Percentiles rank a stretch among this genome's conserved stretches.
phyloP scores from a whole-genome alignment of 2,113 vertebrate species.

The Hydrochoerus hydrochaeris region DNA sequence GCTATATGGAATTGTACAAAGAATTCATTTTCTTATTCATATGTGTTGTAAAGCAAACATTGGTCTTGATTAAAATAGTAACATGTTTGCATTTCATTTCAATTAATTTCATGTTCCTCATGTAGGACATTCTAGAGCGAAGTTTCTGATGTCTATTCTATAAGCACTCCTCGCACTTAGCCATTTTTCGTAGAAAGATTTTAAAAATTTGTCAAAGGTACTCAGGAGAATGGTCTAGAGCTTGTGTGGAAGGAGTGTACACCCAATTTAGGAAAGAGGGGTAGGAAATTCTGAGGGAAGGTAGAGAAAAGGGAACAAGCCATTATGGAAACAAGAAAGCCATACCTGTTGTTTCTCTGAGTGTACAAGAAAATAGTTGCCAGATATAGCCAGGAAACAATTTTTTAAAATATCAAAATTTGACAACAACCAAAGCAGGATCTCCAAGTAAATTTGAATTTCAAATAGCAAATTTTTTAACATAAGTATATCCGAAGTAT shows the following conservation, averaged over 20 bases:
- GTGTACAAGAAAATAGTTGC: neutral
- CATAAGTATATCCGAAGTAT: neutral
- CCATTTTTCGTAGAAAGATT: neutral
- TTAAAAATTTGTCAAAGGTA: neutral
- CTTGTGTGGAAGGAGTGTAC: neutral
- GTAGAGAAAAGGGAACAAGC: neutral
- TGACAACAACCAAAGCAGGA: neutral
- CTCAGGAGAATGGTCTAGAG: neutral
- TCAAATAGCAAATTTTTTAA: neutral
- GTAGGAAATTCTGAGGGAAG: neutral
- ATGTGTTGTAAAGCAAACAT: conserved; percentile 38
- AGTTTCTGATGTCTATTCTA: neutral
- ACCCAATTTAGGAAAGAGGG: neutral
- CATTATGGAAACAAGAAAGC: neutral
- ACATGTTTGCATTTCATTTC: conserved; percentile 19
- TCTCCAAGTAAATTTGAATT: conserved; percentile 5
- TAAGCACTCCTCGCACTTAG: neutral
- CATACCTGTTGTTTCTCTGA: neutral
- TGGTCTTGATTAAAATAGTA: conserved; percentile 47
- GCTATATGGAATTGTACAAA: conserved; percentile 15
- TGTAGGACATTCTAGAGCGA: neutral
- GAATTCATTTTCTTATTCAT: conserved; percentile 54
- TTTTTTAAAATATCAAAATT: neutral
- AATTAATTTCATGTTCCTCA: conserved; percentile 41
- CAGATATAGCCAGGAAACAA: neutral